A percentile compares a stretch with the other conserved stretches of the same genome.
phyloP scores from a whole-genome alignment of 2,888 invertebrate genomes.

The Hydroisotoma schaefferi region DNA sequence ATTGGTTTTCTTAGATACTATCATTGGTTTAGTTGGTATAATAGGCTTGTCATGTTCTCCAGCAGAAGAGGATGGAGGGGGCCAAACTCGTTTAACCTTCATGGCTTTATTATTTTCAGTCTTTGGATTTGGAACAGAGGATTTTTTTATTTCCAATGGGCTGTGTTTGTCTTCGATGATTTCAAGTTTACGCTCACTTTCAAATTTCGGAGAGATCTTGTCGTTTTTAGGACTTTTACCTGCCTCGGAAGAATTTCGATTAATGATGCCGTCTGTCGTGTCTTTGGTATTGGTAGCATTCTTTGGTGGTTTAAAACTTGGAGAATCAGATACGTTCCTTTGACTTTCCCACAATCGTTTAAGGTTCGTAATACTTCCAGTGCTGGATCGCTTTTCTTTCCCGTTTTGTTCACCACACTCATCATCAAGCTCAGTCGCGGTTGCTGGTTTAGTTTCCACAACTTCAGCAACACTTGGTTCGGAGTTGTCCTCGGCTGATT shows the following conservation, averaged over 20 bases:
- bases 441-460: constrained; percentile 2
- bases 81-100: constrained; percentile 56
- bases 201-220: constrained; percentile 13
- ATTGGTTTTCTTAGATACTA: constrained; percentile 62
- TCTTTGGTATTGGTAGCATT: constrained; percentile 31
- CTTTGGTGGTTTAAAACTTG: constrained; percentile 26
- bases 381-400: constrained; percentile 83
- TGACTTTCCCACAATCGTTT: constrained; percentile 85
- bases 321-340: constrained; percentile 27
- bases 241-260: constrained; percentile 1
- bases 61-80: constrained; percentile 52
- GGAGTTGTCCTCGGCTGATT: constrained; percentile 46
- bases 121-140: constrained; percentile 33
- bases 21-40: constrained; percentile 65
- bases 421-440: constrained; percentile 18
- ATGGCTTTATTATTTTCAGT: constrained; percentile 39
- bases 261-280: constrained; percentile 14
- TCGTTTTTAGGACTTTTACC: constrained; percentile 21
- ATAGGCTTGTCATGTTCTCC: constrained; percentile 61
- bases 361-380: constrained; percentile 86
- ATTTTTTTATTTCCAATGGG: constrained; percentile 48
- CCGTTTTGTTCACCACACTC: constrained; percentile 54
- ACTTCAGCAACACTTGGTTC: constrained; percentile 30
- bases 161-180: constrained; percentile 59
- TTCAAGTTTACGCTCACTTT: constrained; percentile 6